Evolutionary conservation across 2,113 vertebrate species (phyloP), one percentile per base, ranked within the genome.

Genomic region (Quiscalus mexicanus): DNA sequence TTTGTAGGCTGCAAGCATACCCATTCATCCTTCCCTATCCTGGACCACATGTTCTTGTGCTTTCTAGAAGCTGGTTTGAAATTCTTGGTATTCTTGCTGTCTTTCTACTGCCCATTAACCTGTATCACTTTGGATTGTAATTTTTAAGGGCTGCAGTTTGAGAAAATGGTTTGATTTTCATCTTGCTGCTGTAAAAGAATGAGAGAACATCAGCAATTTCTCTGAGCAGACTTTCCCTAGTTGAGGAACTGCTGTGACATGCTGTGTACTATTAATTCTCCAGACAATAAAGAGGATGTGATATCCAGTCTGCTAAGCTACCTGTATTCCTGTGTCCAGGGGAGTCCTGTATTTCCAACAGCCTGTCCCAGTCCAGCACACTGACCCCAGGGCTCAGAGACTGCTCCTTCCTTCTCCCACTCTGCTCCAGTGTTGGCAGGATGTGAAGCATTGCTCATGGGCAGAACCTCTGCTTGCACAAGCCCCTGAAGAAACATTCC

Each of bases 381-480:
- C 6, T 5, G 30, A 63, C 5, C 28, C 33, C 42, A 53, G 37
- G 37, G 37, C 37, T 37, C 37, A 37, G 37, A 37, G 24, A 3
- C 17, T 73, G 55, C 14, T 37, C 49, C 31, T 70, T 67, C 33
- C 19, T 25, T 52, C 45, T 28, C 35, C 12, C 24, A 13, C 5
- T 0, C 1, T 28, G 2, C 37, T 52, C 33, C 58, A 55, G 41
- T n/a, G 25, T 6, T 55, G 62, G 37, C 9, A 35, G 55, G 16
- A 17, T 2, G 4, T 14, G 50, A 62, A 60, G 56, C 64, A 53
- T 21, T 1, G 0, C n/a, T 59, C 55, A 22, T 1, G 2, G 4
- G 25, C 64, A 63, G 18, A 15, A 58, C 6, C 39, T 64, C 65
- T 64, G n/a, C 27, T 70, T 52, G 69, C n/a, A 59, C 41, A 33